Conservation (phyloP, 2,888 invertebrate species). For the Catocala nupta region DNA sequence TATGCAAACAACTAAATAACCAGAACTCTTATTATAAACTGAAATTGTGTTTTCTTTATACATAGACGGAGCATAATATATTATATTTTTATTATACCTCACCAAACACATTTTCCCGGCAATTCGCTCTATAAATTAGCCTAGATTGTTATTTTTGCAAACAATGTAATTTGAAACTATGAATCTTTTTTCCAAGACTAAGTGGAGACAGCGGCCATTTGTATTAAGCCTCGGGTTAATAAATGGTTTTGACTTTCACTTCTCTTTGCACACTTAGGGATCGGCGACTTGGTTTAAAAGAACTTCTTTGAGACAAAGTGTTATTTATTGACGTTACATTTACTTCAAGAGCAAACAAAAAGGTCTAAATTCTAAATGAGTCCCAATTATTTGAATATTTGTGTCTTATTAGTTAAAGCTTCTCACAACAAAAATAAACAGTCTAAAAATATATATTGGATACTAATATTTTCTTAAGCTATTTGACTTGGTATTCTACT, state of each 20-base stretch:
- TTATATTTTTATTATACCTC: no score
- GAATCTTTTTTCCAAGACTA: constrained; percentile 29
- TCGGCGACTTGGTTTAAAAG: not conserved
- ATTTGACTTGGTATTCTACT: no score
- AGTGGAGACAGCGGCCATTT: constrained; percentile 28
- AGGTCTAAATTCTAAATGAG: no score
- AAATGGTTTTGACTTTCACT: constrained; percentile 39
- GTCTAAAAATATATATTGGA: no score
- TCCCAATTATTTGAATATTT: not conserved
- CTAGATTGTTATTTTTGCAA: constrained; percentile 26
- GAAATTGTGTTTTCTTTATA: no score
- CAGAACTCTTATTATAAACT: no score
- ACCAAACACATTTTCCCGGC: no score
- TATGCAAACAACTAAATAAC: no score
- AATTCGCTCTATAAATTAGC: constrained; percentile 16
- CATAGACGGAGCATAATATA: no score
- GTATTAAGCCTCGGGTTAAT: constrained; percentile 25
- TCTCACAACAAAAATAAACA: no score
- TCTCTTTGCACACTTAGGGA: constrained; percentile 12
- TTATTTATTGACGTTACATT: constrained; percentile 1
- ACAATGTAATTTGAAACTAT: constrained; percentile 39
- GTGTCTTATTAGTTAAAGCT: no score
- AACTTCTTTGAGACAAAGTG: not conserved
- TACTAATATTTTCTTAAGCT: no score
- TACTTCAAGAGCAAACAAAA: not conserved